Conservation (phyloP, 2,797 vertebrate genomes). For the Sebastes trivittatus region DNA sequence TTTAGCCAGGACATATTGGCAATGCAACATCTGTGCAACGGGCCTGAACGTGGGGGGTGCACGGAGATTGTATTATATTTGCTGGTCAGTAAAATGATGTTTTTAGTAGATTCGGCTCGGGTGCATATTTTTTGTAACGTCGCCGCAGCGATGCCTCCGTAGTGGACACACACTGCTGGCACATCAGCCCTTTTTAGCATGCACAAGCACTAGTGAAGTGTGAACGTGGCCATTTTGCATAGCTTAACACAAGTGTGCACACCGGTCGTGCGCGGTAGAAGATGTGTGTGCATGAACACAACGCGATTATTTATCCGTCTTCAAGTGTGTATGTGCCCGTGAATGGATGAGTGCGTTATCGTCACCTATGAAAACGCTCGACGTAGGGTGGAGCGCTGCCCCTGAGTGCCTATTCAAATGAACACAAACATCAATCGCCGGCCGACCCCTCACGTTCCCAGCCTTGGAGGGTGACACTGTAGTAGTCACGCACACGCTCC, state of each 20-base stretch:
- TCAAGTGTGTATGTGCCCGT: conserved; percentile 39
- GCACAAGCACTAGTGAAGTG: conserved; percentile 58
- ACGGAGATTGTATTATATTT: conserved; percentile 50
- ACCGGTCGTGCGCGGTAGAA: conserved; percentile 25
- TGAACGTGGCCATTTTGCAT: conserved; percentile 61
- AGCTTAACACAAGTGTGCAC: conserved; percentile 59
- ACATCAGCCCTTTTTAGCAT: conserved; percentile 61
- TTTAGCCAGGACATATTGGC: conserved; percentile 42
- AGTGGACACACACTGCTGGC: conserved; percentile 25
- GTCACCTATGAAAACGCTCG: conserved; percentile 59
- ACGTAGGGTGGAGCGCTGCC: conserved; percentile 52
- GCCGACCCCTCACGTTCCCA: conserved; percentile 61
- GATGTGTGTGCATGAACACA: conserved; percentile 7
- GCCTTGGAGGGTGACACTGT: conserved; percentile 68
- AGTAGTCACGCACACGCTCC: conserved; percentile 65
- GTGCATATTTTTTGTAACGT: conserved; percentile 33
- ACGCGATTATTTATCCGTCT: conserved; percentile 35
- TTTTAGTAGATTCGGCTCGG: conserved; percentile 31
- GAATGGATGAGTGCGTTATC: conserved; percentile 54
- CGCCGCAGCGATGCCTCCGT: conserved; percentile 18
- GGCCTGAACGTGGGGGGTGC: conserved; percentile 12
- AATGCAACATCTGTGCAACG: conserved; percentile 37
- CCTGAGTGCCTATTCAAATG: conserved; percentile 78
- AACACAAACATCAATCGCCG: conserved; percentile 76
- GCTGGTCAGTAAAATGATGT: conserved; percentile 39